A percentile compares a stretch with the other conserved stretches of the same genome.
Conservation (phyloP, 2,113 vertebrate species). For the Dicerorhinus sumatrensis region DNA sequence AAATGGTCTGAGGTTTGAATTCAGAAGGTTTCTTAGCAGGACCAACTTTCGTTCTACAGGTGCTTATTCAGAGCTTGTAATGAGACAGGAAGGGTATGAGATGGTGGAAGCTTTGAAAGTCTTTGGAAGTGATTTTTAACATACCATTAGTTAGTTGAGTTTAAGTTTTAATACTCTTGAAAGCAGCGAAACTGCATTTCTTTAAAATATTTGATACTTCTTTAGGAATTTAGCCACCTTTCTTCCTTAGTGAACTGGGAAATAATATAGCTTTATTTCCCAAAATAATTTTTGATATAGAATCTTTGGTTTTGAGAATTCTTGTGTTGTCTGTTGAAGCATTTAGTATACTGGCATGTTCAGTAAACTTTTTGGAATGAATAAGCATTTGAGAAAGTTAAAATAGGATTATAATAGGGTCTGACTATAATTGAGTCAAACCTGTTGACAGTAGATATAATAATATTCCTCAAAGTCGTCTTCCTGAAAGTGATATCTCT, state of each 20-base stretch:
- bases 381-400: neutral
- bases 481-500: conserved; percentile 36
- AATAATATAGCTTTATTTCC: conserved; percentile 37
- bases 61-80: neutral
- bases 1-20: neutral
- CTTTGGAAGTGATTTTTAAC: conserved; percentile 14
- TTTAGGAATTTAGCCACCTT: neutral
- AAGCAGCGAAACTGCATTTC: neutral
- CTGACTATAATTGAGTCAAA: neutral
- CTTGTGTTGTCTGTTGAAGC: neutral
- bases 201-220: neutral
- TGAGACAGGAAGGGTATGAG: conserved; percentile 9
- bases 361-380: neutral
- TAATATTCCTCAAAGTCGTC: neutral
- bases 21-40: neutral
- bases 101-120: neutral
- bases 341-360: neutral
- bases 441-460: neutral
- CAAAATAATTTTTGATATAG: conserved; percentile 25
- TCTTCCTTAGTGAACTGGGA: neutral
- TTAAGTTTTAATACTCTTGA: conserved; percentile 30
- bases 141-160: neutral
- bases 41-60: neutral
- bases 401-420: neutral
- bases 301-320: conserved; percentile 27